Conservation (phyloP, 2,888 invertebrate species). For the Hirudinaria manillensis region DNA sequence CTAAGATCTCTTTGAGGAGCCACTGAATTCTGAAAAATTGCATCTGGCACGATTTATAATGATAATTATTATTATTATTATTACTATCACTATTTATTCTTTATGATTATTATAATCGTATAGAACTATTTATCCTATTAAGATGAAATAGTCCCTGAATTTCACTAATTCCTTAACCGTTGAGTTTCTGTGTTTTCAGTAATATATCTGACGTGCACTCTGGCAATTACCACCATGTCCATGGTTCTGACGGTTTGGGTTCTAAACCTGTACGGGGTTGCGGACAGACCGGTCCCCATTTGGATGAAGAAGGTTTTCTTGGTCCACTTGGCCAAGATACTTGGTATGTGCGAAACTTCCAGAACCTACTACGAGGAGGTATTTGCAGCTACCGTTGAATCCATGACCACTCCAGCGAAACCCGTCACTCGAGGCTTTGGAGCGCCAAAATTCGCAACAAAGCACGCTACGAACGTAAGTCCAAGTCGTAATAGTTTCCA, state of each 20-base stretch:
- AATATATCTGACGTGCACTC: conserved; percentile 41
- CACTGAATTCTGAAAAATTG: too few relatives aligned
- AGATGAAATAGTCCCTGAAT: too few relatives aligned
- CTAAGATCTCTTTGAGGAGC: too few relatives aligned
- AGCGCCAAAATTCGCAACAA: neutral
- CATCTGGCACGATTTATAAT: too few relatives aligned
- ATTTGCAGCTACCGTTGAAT: neutral
- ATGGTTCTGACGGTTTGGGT: conserved; percentile 42
- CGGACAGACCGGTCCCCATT: conserved; percentile 40
- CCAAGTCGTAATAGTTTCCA: too few relatives aligned
- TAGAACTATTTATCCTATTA: too few relatives aligned
- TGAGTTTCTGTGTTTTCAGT: conserved; percentile 36
- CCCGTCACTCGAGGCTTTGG: neutral
- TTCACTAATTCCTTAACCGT: too few relatives aligned
- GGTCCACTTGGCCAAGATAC: conserved; percentile 34
- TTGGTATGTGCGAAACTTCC: conserved; percentile 32
- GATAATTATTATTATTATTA: neutral
- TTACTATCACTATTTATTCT: neutral
- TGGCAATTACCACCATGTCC: conserved; percentile 41
- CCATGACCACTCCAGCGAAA: neutral
- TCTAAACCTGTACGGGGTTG: conserved; percentile 40
- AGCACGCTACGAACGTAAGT: too few relatives aligned
- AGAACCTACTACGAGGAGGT: conserved; percentile 8
- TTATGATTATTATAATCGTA: neutral
- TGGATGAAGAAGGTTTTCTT: conserved; percentile 36